Evolutionary conservation across 2,113 vertebrate species (phyloP), one percentile per base, ranked within the genome.

Genomic region (Aramus guarauna): DNA sequence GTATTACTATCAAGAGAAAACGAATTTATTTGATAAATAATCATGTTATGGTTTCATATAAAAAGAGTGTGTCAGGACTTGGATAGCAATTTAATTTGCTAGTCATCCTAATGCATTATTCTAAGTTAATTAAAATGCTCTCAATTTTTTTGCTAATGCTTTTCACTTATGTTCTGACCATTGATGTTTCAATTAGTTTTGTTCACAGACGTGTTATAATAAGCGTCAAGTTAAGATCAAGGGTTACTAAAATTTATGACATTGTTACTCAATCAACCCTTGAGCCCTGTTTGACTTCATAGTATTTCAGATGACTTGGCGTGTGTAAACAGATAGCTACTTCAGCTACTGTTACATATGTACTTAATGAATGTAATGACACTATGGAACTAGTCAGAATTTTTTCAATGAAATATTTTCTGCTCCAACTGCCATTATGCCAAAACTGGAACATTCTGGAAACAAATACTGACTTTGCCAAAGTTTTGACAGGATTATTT

Each of bases 171-270:
- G 0, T 91, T 94, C 32, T 96, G 92, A 86, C 79, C 60, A 24
- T 86, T 77, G n/a, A 91, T 81, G 85, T 94, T 91, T 91, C 72
- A 93, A 62, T 84, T 94, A 53, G 36, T 30, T n/a, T 63, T 95
- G 60, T 71, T 72, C 69, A 67, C 69, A 92, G 72, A 39, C 30
- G 0, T 80, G 56, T 64, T 78, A 71, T 56, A 96, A 93, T 68
- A 56, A 94, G 10, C 9, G 2, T 68, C 68, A 72, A 83, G 68
- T 71, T 74, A 68, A 62, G 66, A 76, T 60, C 75, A 88, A 67
- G 74, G 39, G 47, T 91, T 91, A 76, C n/a, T 86, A 48, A 67
- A 89, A 91, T 91, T 86, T 81, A 91, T 95, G 68, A 72, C 41
- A 29, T 23, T 71, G 55, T 80, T 95, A 50, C n/a, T 92, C 71